Evolutionary conservation across 1,140 invertebrate species (phyloP), one percentile per base, ranked within the genome.

Genomic region (Chymomyza costata): DNA sequence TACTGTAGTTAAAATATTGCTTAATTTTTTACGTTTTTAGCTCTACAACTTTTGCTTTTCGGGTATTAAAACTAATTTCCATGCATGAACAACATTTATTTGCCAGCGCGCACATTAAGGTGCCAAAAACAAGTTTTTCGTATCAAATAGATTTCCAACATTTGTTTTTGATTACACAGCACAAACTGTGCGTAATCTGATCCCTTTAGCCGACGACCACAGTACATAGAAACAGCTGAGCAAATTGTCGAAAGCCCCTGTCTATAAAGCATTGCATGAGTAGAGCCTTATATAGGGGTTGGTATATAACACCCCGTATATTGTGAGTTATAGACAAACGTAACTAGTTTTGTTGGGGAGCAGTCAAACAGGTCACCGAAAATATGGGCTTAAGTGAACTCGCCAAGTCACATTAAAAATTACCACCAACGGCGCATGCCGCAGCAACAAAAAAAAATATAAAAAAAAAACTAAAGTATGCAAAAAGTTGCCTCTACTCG

Each of bases 391-490:
- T n/a, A n/a, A n/a, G n/a, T n/a, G n/a, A n/a, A 51, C 48, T 31
- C 46, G 37, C n/a, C 34, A 52, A 56, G 3, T 5, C 21, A 25
- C 21, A 51, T 61, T 16, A 51, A 59, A 80, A 73, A 65, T 67
- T 78, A 78, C 73, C 73, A 80, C 73, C 73, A 78, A 78, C 73
- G 73, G 73, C 70, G 70, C 62, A 76, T 63, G 70, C 65, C 50
- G 46, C 19, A 34, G 38, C 45, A 51, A 18, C 37, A 30, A 30
- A 58, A 52, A 59, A 61, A 43, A 69, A 73, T 63, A 68, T 32
- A 16, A 45, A 40, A 57, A 69, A 57, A 54, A 13, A 44, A 25
- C 35, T 35, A 28, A 49, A 11, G 32, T 41, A 55, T 30, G 28
- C 38, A 30, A 55, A 44, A 60, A 60, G 57, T 64, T 64, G 60